phyloP scores from a whole-genome alignment of 2,888 invertebrate species.

The Salticus scenicus region DNA sequence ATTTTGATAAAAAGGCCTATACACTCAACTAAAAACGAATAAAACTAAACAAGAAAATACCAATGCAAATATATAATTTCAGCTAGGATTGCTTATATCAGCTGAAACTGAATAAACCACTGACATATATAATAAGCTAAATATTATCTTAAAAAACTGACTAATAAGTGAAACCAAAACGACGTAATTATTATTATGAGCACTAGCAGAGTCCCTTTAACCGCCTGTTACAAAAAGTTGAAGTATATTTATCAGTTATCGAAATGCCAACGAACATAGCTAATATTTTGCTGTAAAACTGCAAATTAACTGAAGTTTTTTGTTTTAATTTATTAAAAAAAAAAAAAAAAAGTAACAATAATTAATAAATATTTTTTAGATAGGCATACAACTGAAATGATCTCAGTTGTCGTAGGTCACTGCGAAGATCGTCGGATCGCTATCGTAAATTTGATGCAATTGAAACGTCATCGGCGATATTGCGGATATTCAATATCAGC shows the following conservation, averaged over 20 bases:
- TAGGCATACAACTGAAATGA: too few relatives aligned
- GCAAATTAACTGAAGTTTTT: too few relatives aligned
- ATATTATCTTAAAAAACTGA: not conserved
- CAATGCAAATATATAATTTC: constrained; percentile 30
- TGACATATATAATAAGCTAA: not conserved
- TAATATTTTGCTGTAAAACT: too few relatives aligned
- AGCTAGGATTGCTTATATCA: not conserved
- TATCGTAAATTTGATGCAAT: too few relatives aligned
- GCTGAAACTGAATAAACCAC: not conserved
- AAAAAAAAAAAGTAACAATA: too few relatives aligned
- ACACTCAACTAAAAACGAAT: not conserved
- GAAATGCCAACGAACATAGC: too few relatives aligned
- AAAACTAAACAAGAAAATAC: constrained; percentile 17
- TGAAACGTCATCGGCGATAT: too few relatives aligned
- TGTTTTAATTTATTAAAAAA: too few relatives aligned
- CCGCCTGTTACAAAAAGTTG: not conserved
- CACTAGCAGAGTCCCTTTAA: not conserved
- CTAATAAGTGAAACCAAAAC: not conserved
- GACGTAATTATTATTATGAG: constrained; percentile 15
- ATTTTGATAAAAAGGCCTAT: constrained; percentile 81
- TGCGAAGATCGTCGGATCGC: too few relatives aligned
- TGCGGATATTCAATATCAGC: too few relatives aligned
- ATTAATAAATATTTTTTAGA: too few relatives aligned
- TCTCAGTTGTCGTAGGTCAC: too few relatives aligned
- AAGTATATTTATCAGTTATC: not conserved